Evolutionary conservation across 1,140 invertebrate genomes (phyloP).

Genomic region (Scaptomyza montana): DNA sequence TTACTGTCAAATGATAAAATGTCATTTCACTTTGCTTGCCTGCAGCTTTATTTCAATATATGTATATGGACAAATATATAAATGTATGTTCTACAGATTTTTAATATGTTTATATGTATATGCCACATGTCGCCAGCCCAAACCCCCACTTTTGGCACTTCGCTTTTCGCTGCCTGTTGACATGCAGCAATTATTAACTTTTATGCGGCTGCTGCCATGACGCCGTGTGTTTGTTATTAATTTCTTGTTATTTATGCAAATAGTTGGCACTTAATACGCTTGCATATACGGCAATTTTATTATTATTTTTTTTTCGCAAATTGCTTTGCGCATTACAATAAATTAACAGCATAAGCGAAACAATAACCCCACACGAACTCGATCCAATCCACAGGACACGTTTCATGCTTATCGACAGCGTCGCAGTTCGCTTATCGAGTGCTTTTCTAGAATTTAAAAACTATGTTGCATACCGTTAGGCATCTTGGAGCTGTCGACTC

Average conservation of each 20-base stretch:
- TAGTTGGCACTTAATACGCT: slow-evolving; percentile 82
- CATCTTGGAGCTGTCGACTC: neutral
- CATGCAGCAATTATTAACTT: slow-evolving; percentile 81
- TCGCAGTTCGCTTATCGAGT: slow-evolving; percentile 22
- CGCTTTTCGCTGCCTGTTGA: slow-evolving; percentile 56
- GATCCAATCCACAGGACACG: slow-evolving; percentile 27
- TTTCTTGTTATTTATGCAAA: slow-evolving; percentile 83
- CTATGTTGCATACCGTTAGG: slow-evolving; percentile 48
- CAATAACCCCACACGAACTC: neutral
- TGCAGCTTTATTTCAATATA: slow-evolving; percentile 33
- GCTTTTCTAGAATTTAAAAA: slow-evolving; percentile 58
- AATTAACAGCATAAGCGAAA: slow-evolving; percentile 66
- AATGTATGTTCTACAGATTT: no score
- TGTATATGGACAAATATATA: neutral
- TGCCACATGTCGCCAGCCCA: slow-evolving; percentile 58
- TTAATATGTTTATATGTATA: slow-evolving; percentile 44
- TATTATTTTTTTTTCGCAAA: slow-evolving; percentile 44
- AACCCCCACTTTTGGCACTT: neutral
- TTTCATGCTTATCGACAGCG: slow-evolving; percentile 66
- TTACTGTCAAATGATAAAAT: slow-evolving; percentile 82
- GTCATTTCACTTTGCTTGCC: slow-evolving; percentile 57
- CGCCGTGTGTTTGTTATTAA: slow-evolving; percentile 82
- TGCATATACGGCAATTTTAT: slow-evolving; percentile 46
- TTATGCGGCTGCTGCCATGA: slow-evolving; percentile 77
- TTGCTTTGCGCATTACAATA: slow-evolving; percentile 74